These are phyloP conservation scores for Muscicapa adusta DNA, from an alignment of 2,113 vertebrate genomes.

Conservation along the genomic window DNA sequence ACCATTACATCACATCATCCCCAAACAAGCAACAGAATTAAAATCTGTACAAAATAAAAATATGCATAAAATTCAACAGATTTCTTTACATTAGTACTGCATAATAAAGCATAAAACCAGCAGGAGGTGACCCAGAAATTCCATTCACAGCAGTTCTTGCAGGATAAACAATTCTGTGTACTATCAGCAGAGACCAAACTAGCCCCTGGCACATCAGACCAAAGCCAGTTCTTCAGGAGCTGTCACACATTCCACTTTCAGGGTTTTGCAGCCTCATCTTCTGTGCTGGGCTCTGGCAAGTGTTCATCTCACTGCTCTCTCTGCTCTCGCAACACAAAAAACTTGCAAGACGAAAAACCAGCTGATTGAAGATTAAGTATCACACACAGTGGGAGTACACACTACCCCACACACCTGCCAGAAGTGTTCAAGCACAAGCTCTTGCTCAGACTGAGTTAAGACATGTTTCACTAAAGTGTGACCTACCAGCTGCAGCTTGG, in stretches of 20 bases:
- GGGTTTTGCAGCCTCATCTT: background rate
- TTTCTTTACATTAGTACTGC: constrained; percentile 58
- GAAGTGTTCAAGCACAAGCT: background rate
- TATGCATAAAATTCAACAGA: constrained; percentile 35
- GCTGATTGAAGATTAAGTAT: background rate
- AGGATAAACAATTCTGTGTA: background rate
- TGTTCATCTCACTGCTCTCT: background rate
- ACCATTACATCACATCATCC: constrained; percentile 59
- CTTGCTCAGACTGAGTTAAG: background rate
- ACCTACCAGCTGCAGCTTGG: background rate
- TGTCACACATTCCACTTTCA: background rate
- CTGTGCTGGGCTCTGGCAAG: background rate
- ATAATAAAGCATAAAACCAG: constrained; percentile 52
- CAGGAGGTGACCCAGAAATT: constrained; percentile 6
- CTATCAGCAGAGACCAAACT: background rate
- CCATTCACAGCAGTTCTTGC: constrained; percentile 5
- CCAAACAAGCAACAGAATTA: constrained; percentile 59
- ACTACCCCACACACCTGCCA: background rate
- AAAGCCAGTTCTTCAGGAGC: background rate
- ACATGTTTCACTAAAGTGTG: fast-evolving
- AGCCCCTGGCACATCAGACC: background rate
- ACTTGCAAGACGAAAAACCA: background rate
- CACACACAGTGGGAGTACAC: background rate
- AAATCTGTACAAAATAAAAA: constrained; percentile 69
- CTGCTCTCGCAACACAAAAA: background rate